phyloP scores from a whole-genome alignment of 1,140 invertebrate species.

The Leptinotarsa defecta region DNA sequence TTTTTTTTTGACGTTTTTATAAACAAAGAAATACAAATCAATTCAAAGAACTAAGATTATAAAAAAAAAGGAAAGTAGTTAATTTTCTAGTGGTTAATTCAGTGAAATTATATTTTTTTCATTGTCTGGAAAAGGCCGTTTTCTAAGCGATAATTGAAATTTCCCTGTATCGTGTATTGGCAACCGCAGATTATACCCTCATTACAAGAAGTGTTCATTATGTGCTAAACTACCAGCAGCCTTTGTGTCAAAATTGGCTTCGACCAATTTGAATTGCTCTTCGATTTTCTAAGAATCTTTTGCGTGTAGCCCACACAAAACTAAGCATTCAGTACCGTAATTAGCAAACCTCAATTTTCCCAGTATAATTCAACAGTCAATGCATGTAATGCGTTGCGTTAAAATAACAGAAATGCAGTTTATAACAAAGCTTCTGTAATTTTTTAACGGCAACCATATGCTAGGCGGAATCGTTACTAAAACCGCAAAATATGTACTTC shows the following conservation, averaged over 20 bases:
- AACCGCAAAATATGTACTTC: slow-evolving; percentile 6
- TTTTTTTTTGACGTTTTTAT: too few relatives aligned
- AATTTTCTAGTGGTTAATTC: too few relatives aligned
- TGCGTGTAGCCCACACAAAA: slow-evolving; percentile 2
- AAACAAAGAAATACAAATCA: too few relatives aligned
- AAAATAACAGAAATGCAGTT: slow-evolving; percentile 4
- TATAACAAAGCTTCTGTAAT: not conserved
- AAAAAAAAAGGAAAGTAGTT: too few relatives aligned
- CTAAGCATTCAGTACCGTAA: not conserved
- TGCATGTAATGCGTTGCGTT: slow-evolving; percentile 8
- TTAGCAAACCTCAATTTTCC: not conserved
- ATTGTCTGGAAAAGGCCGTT: too few relatives aligned
- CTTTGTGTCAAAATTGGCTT: slow-evolving; percentile 3
- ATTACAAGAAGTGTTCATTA: not conserved
- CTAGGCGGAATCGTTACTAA: not conserved
- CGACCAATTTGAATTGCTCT: not conserved
- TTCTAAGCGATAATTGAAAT: too few relatives aligned
- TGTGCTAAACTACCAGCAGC: slow-evolving; percentile 2
- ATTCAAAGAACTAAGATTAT: too few relatives aligned
- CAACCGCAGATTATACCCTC: not conserved
- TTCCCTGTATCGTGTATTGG: not conserved
- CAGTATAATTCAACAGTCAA: not conserved
- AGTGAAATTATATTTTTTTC: too few relatives aligned
- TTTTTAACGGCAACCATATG: slow-evolving; percentile 8
- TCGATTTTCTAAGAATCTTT: not conserved